A percentile compares a stretch with the other conserved stretches of the same genome.
Conservation (phyloP, 2,797 vertebrate species). For the Pampus argenteus region DNA sequence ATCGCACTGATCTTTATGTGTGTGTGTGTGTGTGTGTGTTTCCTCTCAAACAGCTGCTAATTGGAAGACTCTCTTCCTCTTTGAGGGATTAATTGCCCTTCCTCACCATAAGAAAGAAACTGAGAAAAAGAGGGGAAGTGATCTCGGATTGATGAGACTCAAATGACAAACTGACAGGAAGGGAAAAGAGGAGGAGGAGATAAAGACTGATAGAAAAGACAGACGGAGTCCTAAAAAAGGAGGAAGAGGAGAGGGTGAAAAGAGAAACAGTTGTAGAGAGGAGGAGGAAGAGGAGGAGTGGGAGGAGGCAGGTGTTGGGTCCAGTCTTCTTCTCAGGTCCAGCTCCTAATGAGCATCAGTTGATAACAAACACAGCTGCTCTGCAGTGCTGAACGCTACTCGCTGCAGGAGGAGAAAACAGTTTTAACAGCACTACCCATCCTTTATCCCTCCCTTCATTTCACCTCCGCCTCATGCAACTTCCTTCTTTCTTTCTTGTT, state of each 20-base stretch:
- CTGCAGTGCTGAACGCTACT: not conserved
- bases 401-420: constrained; percentile 13
- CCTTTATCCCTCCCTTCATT: constrained; percentile 3
- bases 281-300: constrained; percentile 18
- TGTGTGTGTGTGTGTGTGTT: constrained; percentile 26
- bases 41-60: constrained; percentile 69
- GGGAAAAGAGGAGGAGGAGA: not conserved
- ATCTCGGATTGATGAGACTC: constrained; percentile 15
- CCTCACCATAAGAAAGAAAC: constrained; percentile 47
- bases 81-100: constrained; percentile 75
- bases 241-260: constrained; percentile 22
- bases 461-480: not conserved
- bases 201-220: not conserved
- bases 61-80: constrained; percentile 68
- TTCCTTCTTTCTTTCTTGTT: constrained; percentile 1
- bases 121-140: constrained; percentile 17
- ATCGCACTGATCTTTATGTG: constrained; percentile 22
- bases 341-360: constrained; percentile 70
- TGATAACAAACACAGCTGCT: constrained; percentile 81
- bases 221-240: not conserved
- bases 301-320: constrained; percentile 61
- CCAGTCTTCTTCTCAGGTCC: constrained; percentile 57
- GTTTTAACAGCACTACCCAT: not conserved
- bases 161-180: constrained; percentile 20
- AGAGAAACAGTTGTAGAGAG: constrained; percentile 28